Base-by-base conservation (phyloP, 1,140 invertebrate genomes). In the Laodelphax striatellus region DNA sequence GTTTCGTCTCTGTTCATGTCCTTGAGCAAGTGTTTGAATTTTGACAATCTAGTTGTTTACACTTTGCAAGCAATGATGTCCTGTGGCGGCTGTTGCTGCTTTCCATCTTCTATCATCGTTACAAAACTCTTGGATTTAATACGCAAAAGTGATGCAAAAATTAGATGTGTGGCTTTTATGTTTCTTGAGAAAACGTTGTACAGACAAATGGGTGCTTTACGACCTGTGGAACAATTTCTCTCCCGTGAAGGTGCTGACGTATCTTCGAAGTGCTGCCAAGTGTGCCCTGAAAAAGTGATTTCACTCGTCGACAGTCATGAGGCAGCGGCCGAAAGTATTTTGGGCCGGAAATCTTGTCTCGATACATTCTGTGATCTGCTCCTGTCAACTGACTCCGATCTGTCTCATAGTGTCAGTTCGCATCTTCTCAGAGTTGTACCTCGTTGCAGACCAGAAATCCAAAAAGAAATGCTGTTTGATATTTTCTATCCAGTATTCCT, bases 21-120 rank as follows among this genome's bases (percentile, higher is more conserved):
- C 2, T 67, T 85, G 0, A 71, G 75, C 0, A 74, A 75, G 19
- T 68, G 84, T 0, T 66, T 81, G 1, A 61, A 65, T 6, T 63
- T 64, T 3, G 73, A 76, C 17, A 38, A 38, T 38, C 62, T 83
- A 2, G 70, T 77, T 42, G 66, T 76, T 14, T 74, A 78, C 61
- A 64, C 82, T 8, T 69, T 83, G 3, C 77, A 77, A 57, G 77
- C 79, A 1, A 79, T 78, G 70, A 74, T 77, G 14, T 69, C 70
- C 10, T 78, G 77, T 52, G 82, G 82, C 5, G 80, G 78, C 0
- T 85, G 83, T 65, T 85, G 82, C 59, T 85, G 83, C 66, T 80
- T 83, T 63, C 79, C 81, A 6, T 74, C 80, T 0, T 75, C 69
- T 21, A 67, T 64, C 9, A 61, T 79, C 1, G 52, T 79, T 9